A percentile compares a stretch with the other conserved stretches of the same genome.
Evolutionary conservation across 2,888 invertebrate genomes (phyloP).

Genomic region (Meteorus colon): DNA sequence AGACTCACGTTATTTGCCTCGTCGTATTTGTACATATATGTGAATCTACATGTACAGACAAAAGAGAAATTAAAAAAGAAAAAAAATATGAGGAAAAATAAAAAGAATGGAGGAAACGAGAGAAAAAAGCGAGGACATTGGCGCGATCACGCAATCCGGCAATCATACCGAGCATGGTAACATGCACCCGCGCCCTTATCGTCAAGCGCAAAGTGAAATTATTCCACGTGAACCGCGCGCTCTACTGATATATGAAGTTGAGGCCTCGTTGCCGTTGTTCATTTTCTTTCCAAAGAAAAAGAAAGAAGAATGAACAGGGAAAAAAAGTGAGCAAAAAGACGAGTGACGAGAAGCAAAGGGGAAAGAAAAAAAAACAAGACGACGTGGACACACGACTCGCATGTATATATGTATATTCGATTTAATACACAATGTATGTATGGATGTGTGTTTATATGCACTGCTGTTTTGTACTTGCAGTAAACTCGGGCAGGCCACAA

Average conservation of each 20-base stretch:
- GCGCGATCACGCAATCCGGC: slow-evolving; percentile 67
- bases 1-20: not conserved
- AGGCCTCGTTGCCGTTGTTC: slow-evolving; percentile 30
- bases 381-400: not conserved
- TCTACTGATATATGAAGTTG: slow-evolving; percentile 55
- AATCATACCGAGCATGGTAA: slow-evolving; percentile 65
- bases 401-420: not conserved
- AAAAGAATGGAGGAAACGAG: not conserved
- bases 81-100: not conserved
- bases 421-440: not conserved
- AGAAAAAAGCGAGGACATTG: slow-evolving; percentile 24
- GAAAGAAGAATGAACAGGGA: not conserved
- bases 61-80: slow-evolving; percentile 16
- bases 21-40: not conserved
- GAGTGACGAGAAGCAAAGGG: not conserved
- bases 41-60: not conserved
- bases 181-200: slow-evolving; percentile 67
- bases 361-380: not conserved
- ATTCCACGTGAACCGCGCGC: slow-evolving; percentile 65
- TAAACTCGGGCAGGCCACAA: not conserved
- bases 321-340: not conserved
- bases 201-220: slow-evolving; percentile 69
- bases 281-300: not conserved
- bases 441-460: not conserved
- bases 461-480: not conserved